These are phyloP conservation scores for Platichthys stellatus DNA, from an alignment of 2,113 vertebrate genomes.

Conservation along the genomic window DNA sequence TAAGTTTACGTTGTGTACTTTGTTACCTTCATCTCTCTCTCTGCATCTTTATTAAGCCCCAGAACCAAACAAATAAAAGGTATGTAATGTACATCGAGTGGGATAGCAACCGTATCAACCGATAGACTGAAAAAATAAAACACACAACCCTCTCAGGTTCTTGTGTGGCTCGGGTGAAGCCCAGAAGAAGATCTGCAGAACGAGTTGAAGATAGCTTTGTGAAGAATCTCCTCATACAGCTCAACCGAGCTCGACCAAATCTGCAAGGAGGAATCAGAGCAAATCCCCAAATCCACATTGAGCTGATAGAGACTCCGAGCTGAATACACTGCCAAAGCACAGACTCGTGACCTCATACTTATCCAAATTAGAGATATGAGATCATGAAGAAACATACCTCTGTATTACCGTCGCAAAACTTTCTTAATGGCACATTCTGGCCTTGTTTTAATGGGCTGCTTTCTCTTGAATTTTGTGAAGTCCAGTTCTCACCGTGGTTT, in stretches of 20 bases:
- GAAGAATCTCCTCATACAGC: constrained; percentile 26
- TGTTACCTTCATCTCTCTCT: too few species aligned
- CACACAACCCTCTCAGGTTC: too few species aligned
- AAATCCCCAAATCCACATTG: constrained; percentile 63
- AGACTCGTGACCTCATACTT: constrained; percentile 30
- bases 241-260: constrained; percentile 34
- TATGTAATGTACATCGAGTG: too few species aligned
- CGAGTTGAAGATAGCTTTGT: constrained; percentile 22
- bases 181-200: constrained; percentile 20
- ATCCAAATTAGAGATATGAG: constrained; percentile 56
- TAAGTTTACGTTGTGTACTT: too few species aligned
- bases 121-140: too few species aligned
- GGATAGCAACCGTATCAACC: too few species aligned
- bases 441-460: too few species aligned
- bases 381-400: constrained; percentile 27
- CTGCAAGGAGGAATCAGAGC: constrained; percentile 53
- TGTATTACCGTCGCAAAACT: background rate
- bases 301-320: constrained; percentile 34
- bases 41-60: too few species aligned
- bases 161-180: constrained; percentile 19
- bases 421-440: too few species aligned
- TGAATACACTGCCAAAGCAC: constrained; percentile 28
- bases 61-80: too few species aligned
- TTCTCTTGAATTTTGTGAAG: background rate
- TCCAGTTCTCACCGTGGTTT: background rate